phyloP scores from a whole-genome alignment of 2,113 vertebrate species.

The Typhlomys cinereus region DNA sequence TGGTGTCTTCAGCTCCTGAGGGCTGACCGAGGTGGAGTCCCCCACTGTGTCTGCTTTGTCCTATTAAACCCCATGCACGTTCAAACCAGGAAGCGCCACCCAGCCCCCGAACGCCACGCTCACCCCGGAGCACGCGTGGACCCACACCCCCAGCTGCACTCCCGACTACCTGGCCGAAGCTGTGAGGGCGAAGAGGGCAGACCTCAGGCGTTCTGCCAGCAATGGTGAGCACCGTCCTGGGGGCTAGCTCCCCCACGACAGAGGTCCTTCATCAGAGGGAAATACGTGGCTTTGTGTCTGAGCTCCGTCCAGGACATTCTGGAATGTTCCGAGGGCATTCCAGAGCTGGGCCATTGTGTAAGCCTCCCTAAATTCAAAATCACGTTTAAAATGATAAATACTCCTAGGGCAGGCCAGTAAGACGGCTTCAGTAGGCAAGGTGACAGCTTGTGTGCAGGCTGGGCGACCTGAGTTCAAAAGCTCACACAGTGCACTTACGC shows the following conservation, averaged over 20 bases:
- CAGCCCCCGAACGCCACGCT: conserved; percentile 80
- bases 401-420: too few species aligned
- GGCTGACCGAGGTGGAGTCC: neutral
- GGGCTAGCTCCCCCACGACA: neutral
- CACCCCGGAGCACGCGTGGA: conserved; percentile 66
- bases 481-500: too few species aligned
- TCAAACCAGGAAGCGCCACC: conserved; percentile 78
- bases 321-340: neutral
- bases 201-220: conserved; percentile 84
- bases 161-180: conserved; percentile 89
- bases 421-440: too few species aligned
- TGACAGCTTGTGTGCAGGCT: too few species aligned
- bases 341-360: neutral
- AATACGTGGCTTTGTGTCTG: neutral
- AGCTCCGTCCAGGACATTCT: too few species aligned
- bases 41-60: neutral
- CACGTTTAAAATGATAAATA: neutral
- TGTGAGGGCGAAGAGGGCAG: conserved; percentile 87
- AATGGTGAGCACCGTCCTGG: conserved; percentile 80
- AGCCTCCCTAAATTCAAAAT: neutral
- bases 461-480: too few species aligned
- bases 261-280: neutral
- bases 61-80: neutral
- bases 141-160: conserved; percentile 68
- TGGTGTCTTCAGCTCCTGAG: neutral